Evolutionary conservation across 2,797 vertebrate genomes (phyloP), one percentile per base, ranked within the genome.

Genomic region (Sarcophilus harrisii): DNA sequence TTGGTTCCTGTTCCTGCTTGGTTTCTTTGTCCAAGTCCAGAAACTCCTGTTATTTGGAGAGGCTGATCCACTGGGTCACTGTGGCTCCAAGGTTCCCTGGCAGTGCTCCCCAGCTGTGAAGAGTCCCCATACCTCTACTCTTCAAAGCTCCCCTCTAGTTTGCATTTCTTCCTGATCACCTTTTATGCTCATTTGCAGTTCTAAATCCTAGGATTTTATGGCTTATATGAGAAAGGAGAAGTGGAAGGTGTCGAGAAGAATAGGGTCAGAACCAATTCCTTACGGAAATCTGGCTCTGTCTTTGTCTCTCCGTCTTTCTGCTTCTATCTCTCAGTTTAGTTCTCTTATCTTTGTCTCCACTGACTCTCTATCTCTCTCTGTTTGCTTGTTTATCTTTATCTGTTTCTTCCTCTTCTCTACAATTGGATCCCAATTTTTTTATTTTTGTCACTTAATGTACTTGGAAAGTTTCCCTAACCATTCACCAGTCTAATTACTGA

Each of bases 401-500:
- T 16, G 9, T 27, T 12, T 52, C 32, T 95, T 93, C 92, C 94
- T 91, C 57, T 21, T 9, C 91, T 94, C 95, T 93, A 94, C 93
- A 92, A 93, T n/a, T 97, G 94, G 94, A 92, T 96, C 93, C 96
- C 95, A 58, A 62, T 93, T 89, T 95, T 95, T 93, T 96, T 87
- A 95, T 95, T 49, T 93, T 96, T 90, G 95, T 10, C 21, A 28
- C 90, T 94, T 57, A 32, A 52, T 58, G 81, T 0, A 0, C 0
- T 91, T 62, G 73, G 96, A 95, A 96, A 96, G 16, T 57, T 91
- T 92, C 96, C 0, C 0, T 90, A 93, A 97, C 96, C 95, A 95
- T 96, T 90, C 2, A 96, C 73, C 95, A 97, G 97, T 94, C 97
- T 97, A 95, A 98, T 98, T 95, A 95, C 94, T 0, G 2, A 97